These are phyloP conservation scores for Halotydeus destructor DNA, from an alignment of 1,140 invertebrate genomes.

Conservation along the genomic window DNA sequence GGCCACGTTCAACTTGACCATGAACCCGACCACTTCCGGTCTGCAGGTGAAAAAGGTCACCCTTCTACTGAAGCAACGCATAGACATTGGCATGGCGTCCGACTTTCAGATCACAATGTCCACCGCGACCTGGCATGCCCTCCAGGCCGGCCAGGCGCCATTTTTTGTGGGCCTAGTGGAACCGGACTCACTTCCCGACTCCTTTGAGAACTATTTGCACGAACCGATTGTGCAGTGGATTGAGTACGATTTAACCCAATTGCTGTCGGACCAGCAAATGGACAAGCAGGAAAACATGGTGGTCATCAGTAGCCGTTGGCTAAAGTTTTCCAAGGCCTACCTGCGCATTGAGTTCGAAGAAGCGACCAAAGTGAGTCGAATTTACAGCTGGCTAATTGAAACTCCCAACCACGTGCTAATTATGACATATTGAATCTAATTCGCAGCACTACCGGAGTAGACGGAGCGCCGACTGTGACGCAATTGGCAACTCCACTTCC, in stretches of 20 bases:
- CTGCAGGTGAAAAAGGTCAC: neutral
- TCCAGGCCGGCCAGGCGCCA: too few relatives aligned
- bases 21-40: neutral
- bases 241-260: slow-evolving; percentile 3
- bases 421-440: neutral
- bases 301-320: neutral
- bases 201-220: neutral
- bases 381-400: slow-evolving; percentile 1
- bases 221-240: neutral
- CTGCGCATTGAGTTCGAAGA: neutral
- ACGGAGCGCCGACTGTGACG: slow-evolving; percentile 10
- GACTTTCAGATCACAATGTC: neutral
- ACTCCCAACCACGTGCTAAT: neutral
- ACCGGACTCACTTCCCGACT: neutral
- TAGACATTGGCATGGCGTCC: too few relatives aligned
- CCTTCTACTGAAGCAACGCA: slow-evolving; percentile 1
- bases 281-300: neutral
- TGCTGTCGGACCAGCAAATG: neutral
- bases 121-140: neutral
- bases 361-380: neutral
- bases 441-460: slow-evolving; percentile 1
- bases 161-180: neutral
- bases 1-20: slow-evolving; percentile 4
- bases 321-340: neutral
- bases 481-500: slow-evolving; percentile 5